These are phyloP conservation scores for Diaperis boleti DNA, from an alignment of 2,888 invertebrate species.

Conservation along the genomic window DNA sequence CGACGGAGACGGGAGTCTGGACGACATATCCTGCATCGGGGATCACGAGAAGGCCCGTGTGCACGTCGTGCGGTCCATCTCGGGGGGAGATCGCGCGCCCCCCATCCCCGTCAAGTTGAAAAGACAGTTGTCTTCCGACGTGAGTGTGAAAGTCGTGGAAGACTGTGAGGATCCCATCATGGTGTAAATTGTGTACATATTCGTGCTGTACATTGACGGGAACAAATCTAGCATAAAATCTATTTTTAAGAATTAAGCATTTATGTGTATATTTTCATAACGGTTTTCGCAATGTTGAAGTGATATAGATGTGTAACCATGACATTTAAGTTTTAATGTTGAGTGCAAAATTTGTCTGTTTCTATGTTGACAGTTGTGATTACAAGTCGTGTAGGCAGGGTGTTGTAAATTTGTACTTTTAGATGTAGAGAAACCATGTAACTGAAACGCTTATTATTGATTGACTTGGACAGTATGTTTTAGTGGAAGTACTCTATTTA, in stretches of 20 bases:
- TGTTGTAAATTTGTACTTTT: conserved; percentile 51
- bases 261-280: conserved; percentile 44
- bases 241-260: conserved; percentile 50
- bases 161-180: conserved; percentile 66
- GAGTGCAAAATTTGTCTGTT: conserved; percentile 29
- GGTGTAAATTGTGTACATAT: conserved; percentile 59
- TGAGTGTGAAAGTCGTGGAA: conserved; percentile 62
- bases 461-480: conserved; percentile 39
- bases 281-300: conserved; percentile 44
- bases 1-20: conserved; percentile 81
- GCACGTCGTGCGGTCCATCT: conserved; percentile 63
- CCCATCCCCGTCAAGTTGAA: conserved; percentile 60
- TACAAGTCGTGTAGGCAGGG: conserved; percentile 49
- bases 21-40: conserved; percentile 69
- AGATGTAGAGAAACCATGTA: conserved; percentile 45
- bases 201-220: conserved; percentile 31
- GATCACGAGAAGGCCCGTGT: conserved; percentile 58
- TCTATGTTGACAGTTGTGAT: conserved; percentile 35
- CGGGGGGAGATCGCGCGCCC: conserved; percentile 59
- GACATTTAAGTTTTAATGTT: conserved; percentile 36
- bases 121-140: conserved; percentile 65
- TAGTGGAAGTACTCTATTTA: conserved; percentile 28
- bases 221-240: conserved; percentile 40
- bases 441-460: conserved; percentile 48
- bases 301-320: conserved; percentile 47